Base-by-base conservation (phyloP, 92 coral and sea anemone species). In the Pocillopora grandis region DNA sequence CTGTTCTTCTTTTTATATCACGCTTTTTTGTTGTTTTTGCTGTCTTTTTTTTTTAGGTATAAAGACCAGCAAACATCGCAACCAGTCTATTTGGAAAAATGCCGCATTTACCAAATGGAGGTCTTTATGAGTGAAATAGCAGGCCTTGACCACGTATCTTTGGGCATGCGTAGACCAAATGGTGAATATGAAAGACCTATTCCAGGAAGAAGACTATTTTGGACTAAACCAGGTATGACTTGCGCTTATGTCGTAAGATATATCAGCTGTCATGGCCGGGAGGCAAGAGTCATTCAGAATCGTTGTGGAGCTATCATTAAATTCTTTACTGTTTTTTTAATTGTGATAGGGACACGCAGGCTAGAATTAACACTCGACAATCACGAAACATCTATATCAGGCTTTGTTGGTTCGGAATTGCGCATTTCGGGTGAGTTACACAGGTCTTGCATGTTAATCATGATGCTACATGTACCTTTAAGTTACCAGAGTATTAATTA, bases 161-260 rank as follows among this genome's bases (percentile, higher is more conserved):
- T 89, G 10, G 97, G 92, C 36, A 93, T 91, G 90, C 78, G 87
- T 58, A 75, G 68, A 10, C 94, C 97, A 16, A 84, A 83, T 76
- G 94, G 95, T 15, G 75, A 83, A 35, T 76, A 63, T 80, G 97
- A 93, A 74, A 72, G 91, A 19, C 97, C 97, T 16, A 80, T 93
- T 18, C 83, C 78, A 31, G 76, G 59, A 6, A 67, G 12, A 1
- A 88, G 88, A 36, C 90, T 93, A 15, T 93, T 79, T 76, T 91
- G 92, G 93, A 80, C 89, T 19, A 63, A 81, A 36, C 97, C 97
- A 91, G 97, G 97, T 93, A 42, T 42, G 78, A 68, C 20, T 1
- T 18, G 2, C 4, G 2, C 70, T 65, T n/a, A 6, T 7, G 52
- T 42, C 8, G 52, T 42, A 3, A 42, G 52, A 42, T 42, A 42